These are phyloP conservation scores for Coracopsis vasa DNA, from an alignment of 2,113 vertebrate species.

Conservation along the genomic window DNA sequence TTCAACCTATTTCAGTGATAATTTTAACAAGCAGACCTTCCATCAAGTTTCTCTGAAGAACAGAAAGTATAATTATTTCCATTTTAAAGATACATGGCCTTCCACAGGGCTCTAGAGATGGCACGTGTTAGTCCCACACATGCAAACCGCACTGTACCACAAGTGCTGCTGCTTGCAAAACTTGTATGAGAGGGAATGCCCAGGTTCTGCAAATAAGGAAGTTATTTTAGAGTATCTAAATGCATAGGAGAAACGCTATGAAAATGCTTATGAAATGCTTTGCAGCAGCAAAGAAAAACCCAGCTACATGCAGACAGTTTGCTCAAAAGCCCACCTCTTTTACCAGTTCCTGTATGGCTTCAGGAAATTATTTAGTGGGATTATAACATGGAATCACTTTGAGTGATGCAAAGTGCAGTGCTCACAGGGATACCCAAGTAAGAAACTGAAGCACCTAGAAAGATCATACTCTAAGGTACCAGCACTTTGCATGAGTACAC, in stretches of 20 bases:
- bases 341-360: fast-evolving
- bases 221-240: background rate
- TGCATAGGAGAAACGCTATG: no score
- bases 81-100: background rate
- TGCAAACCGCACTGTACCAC: background rate
- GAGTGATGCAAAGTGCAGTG: background rate
- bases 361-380: background rate
- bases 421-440: background rate
- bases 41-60: background rate
- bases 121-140: fast-evolving
- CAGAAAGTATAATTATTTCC: background rate
- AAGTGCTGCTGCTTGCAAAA: background rate
- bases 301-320: background rate
- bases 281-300: background rate
- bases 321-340: background rate
- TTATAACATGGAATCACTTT: background rate
- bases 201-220: background rate
- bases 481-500: background rate
- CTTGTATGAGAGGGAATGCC: background rate
- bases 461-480: background rate
- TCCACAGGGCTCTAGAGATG: background rate
- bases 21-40: background rate
- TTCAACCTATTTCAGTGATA: background rate
- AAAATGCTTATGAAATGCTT: background rate
- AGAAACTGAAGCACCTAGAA: background rate